Evolutionary conservation across 2,888 invertebrate genomes (phyloP).

Genomic region (Prostheceraeus crozeri): DNA sequence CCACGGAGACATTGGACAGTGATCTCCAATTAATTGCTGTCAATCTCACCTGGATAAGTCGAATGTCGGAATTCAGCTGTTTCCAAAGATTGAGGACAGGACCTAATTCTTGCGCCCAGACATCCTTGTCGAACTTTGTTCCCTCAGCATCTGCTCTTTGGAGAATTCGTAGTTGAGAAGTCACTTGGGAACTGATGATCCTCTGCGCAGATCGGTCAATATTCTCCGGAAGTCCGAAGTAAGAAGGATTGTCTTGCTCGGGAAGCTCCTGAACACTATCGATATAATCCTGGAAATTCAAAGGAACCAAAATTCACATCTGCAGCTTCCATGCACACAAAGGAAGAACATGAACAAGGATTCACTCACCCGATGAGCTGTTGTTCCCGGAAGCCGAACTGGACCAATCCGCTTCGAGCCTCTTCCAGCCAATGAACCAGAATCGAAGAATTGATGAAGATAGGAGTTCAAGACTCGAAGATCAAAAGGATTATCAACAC

Average conservation of each 20-base stretch:
- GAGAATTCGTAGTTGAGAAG: slow-evolving; percentile 62
- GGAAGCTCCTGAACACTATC: slow-evolving; percentile 65
- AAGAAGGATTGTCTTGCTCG: slow-evolving; percentile 67
- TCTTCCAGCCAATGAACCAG: slow-evolving; percentile 45
- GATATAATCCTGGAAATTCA: slow-evolving; percentile 63
- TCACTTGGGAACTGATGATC: slow-evolving; percentile 62
- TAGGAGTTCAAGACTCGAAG: slow-evolving; percentile 65
- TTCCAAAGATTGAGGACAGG: slow-evolving; percentile 75
- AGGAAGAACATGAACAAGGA: slow-evolving; percentile 12
- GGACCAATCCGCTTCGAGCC: slow-evolving; percentile 63
- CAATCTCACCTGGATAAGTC: slow-evolving; percentile 52
- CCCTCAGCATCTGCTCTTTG: slow-evolving; percentile 57
- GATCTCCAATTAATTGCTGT: no score
- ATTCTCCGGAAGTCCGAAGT: slow-evolving; percentile 77
- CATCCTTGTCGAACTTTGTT: slow-evolving; percentile 59
- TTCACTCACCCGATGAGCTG: slow-evolving; percentile 59
- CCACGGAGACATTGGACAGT: no score
- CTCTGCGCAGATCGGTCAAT: slow-evolving; percentile 76
- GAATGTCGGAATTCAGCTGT: slow-evolving; percentile 62
- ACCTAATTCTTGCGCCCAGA: slow-evolving; percentile 63
- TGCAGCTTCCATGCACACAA: background rate
- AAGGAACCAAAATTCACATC: slow-evolving; percentile 15
- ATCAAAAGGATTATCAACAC: slow-evolving; percentile 73
- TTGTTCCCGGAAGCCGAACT: slow-evolving; percentile 61
- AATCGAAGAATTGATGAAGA: slow-evolving; percentile 59